These are phyloP conservation scores for Thecocarcelia acutangulata DNA, from an alignment of 2,888 invertebrate species.

Conservation along the genomic window DNA sequence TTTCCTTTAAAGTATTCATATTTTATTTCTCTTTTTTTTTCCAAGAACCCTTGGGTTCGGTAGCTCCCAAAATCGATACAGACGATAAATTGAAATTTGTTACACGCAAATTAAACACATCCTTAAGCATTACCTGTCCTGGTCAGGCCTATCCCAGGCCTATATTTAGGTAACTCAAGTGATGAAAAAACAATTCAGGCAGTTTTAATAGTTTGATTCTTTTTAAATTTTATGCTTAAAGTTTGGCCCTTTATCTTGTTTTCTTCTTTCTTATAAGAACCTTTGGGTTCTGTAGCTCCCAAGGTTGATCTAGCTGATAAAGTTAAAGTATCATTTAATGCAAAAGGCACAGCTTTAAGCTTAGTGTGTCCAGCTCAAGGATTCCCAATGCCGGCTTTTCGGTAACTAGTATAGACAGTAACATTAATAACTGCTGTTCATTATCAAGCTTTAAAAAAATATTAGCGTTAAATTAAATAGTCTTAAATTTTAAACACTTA, in stretches of 20 bases:
- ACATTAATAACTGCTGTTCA: too few species aligned
- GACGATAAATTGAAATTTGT: slow-evolving; percentile 80
- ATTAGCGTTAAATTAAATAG: too few species aligned
- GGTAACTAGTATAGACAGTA: too few species aligned
- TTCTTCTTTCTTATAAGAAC: slow-evolving; percentile 71
- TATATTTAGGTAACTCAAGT: slow-evolving; percentile 72
- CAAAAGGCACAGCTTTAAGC: slow-evolving; percentile 80
- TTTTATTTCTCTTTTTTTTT: neutral
- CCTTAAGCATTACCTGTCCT: slow-evolving; percentile 86
- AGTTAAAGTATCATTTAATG: slow-evolving; percentile 76
- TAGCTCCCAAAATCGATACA: slow-evolving; percentile 84
- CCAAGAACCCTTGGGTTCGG: slow-evolving; percentile 82
- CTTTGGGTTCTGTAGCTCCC: slow-evolving; percentile 81
- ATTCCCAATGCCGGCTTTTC: slow-evolving; percentile 83
- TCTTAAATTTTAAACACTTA: too few species aligned
- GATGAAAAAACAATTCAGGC: slow-evolving; percentile 7
- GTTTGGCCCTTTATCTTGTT: too few species aligned
- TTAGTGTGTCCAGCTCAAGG: slow-evolving; percentile 83
- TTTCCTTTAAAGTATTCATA: neutral
- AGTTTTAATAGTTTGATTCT: slow-evolving; percentile 46
- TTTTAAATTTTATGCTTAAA: too few species aligned
- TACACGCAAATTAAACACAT: slow-evolving; percentile 75
- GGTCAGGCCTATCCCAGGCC: slow-evolving; percentile 86
- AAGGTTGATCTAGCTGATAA: slow-evolving; percentile 83
- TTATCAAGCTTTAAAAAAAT: too few species aligned